A percentile compares a stretch with the other conserved stretches of the same genome.
phyloP scores from a whole-genome alignment of 2,797 vertebrate species.

The Peromyscus nudipes region DNA sequence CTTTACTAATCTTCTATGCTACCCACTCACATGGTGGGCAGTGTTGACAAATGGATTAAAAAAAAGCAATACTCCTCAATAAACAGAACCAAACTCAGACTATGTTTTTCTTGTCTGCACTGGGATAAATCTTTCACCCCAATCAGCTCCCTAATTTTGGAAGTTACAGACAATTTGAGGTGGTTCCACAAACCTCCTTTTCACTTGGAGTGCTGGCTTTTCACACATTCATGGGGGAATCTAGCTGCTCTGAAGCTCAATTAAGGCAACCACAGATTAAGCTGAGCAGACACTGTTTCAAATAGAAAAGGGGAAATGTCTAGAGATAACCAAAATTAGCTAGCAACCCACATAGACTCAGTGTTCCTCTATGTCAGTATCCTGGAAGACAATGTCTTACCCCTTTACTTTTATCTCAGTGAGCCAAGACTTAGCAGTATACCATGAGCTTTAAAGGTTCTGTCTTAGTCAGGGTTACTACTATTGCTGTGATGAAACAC shows the following conservation, averaged over 20 bases:
- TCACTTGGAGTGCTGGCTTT: slow-evolving; percentile 13
- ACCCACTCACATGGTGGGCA: slow-evolving; percentile 7
- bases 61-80: slow-evolving; percentile 1
- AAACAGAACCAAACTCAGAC: slow-evolving; percentile 17
- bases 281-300: background rate
- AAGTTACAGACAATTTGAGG: slow-evolving; percentile 11
- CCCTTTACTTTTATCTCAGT: slow-evolving; percentile 11
- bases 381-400: background rate
- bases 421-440: background rate
- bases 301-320: slow-evolving; percentile 15
- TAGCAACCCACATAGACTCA: background rate
- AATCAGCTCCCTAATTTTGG: background rate
- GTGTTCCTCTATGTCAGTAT: background rate
- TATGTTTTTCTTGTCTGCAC: background rate
- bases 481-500: background rate
- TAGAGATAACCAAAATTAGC: slow-evolving; percentile 1
- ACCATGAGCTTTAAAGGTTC: background rate
- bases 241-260: background rate
- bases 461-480: background rate
- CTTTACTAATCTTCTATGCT: slow-evolving; percentile 8
- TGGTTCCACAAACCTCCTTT: slow-evolving; percentile 25
- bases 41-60: background rate
- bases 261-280: background rate
- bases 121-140: background rate
- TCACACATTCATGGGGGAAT: background rate